Percentiles rank a stretch among this genome's conserved stretches.
phyloP scores from a whole-genome alignment of 2,113 vertebrate species.

The Desmodus rotundus region DNA sequence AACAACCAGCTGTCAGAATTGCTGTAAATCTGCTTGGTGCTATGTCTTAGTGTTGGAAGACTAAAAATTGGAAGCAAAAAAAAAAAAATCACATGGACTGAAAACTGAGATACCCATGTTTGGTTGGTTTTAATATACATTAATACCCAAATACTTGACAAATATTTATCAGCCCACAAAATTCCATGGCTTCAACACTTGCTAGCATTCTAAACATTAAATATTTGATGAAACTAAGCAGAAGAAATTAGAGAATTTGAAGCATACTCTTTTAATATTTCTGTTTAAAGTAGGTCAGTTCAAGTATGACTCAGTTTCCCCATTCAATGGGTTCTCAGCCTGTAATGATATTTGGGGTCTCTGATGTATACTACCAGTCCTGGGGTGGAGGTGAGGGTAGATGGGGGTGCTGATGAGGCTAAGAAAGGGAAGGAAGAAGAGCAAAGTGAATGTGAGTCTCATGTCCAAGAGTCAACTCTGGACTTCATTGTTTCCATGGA shows the following conservation, averaged over 20 bases:
- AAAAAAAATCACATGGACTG: neutral
- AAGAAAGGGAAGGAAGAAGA: neutral
- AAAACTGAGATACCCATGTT: neutral
- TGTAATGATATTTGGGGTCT: neutral
- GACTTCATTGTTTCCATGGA: neutral
- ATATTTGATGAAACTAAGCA: neutral
- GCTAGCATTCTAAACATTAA: neutral
- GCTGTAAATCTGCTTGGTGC: neutral
- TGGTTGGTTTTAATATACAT: conserved; percentile 12
- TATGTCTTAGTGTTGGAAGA: neutral
- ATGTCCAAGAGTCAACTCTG: neutral
- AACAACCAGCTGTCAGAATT: neutral
- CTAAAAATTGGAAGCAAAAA: conserved; percentile 17
- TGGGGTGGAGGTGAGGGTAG: neutral
- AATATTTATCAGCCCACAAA: neutral
- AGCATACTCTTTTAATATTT: neutral
- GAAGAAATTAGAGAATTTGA: neutral
- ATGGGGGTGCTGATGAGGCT: neutral
- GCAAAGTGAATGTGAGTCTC: neutral
- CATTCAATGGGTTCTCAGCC: neutral
- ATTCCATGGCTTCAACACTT: neutral
- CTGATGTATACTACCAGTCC: neutral
- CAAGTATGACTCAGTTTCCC: neutral
- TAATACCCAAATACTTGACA: neutral
- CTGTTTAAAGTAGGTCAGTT: neutral